Evolutionary conservation across 1,140 invertebrate species (phyloP).

Genomic region (Steinernema feltiae): DNA sequence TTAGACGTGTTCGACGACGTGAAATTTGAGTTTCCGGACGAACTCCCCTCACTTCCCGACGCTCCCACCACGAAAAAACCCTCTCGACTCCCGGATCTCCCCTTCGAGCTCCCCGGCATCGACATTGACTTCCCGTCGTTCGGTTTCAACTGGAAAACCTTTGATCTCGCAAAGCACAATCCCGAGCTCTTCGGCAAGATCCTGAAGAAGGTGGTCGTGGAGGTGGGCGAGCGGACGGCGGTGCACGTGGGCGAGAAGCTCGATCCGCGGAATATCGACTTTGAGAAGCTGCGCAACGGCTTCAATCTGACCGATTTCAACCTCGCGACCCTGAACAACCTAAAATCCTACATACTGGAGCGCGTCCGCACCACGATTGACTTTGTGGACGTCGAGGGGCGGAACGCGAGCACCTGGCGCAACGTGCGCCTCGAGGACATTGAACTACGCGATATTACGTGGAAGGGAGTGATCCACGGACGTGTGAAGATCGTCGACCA

Average conservation of each 20-base stretch:
- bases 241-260: constrained; percentile 34
- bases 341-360: constrained; percentile 42
- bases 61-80: not conserved
- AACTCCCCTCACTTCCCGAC: constrained; percentile 20
- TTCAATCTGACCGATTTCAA: constrained; percentile 45
- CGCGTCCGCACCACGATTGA: constrained; percentile 27
- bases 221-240: constrained; percentile 37
- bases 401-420: constrained; percentile 38
- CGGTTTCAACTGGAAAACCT: constrained; percentile 47
- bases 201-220: constrained; percentile 39
- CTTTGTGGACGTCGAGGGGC: constrained; percentile 31
- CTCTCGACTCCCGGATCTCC: constrained; percentile 30
- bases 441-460: constrained; percentile 44
- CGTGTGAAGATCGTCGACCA: constrained; percentile 37
- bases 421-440: constrained; percentile 40
- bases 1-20: constrained; percentile 42
- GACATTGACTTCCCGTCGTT: constrained; percentile 2
- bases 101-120: constrained; percentile 42
- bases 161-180: constrained; percentile 39
- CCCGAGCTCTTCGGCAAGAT: constrained; percentile 42
- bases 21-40: constrained; percentile 38
- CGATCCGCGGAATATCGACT: constrained; percentile 47
- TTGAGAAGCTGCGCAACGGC: constrained; percentile 33
- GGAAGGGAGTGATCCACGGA: constrained; percentile 44
- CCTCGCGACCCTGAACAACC: constrained; percentile 26